These are phyloP conservation scores for Platycnemis pennipes DNA, from an alignment of 2,888 invertebrate species.

Conservation along the genomic window DNA sequence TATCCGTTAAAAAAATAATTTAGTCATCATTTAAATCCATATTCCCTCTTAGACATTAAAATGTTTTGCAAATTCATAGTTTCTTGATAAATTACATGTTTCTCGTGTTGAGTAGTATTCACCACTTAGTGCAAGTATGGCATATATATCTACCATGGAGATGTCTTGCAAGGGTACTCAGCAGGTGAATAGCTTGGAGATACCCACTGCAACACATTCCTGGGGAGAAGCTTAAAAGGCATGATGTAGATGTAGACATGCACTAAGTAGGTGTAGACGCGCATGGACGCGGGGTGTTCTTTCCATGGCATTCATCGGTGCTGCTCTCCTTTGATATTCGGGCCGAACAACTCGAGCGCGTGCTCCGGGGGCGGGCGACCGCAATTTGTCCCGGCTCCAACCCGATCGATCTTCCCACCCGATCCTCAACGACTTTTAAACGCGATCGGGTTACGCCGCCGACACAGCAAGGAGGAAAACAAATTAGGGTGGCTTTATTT, in stretches of 20 bases:
- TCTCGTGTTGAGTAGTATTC: no score
- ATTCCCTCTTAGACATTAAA: no score
- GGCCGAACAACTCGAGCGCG: not conserved
- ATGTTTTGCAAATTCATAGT: no score
- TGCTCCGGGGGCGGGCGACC: not conserved
- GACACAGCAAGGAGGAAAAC: not conserved
- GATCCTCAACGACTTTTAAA: not conserved
- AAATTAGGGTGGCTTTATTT: not conserved
- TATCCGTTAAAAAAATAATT: no score
- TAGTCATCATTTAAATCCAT: no score
- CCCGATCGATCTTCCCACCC: not conserved
- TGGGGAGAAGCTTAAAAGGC: no score
- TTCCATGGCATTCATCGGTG: not conserved
- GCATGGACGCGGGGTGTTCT: not conserved
- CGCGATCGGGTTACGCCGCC: not conserved
- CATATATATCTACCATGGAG: no score
- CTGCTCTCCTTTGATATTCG: not conserved
- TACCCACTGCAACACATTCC: no score
- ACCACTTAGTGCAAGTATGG: no score
- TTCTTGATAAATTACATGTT: no score
- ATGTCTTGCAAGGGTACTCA: no score
- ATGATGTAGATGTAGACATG: not conserved
- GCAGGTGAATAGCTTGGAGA: no score
- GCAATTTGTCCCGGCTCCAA: not conserved
- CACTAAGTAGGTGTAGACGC: not conserved